Percentiles rank a stretch among this genome's conserved stretches.
Conservation (phyloP, 2,888 invertebrate species). For the Cheilosia grossa region DNA sequence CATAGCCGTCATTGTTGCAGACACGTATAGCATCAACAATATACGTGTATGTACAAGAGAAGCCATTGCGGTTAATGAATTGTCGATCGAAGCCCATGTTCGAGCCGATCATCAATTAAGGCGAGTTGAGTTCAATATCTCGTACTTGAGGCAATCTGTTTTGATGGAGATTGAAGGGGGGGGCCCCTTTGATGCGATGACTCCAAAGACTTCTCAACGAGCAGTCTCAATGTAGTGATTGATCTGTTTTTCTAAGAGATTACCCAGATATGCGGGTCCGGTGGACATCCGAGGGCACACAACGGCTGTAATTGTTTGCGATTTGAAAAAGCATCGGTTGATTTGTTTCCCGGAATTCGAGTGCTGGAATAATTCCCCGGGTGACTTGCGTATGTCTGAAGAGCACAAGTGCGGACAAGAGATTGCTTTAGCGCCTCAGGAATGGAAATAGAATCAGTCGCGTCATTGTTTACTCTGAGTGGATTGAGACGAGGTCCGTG, state of each 20-base stretch:
- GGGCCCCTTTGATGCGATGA: not conserved
- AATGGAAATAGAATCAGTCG: slow-evolving; percentile 2
- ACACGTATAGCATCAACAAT: not conserved
- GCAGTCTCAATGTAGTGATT: slow-evolving; percentile 50
- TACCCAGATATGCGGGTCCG: slow-evolving; percentile 49
- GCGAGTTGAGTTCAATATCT: slow-evolving; percentile 66
- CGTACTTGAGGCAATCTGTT: slow-evolving; percentile 40
- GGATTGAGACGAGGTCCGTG: slow-evolving; percentile 24
- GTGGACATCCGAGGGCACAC: slow-evolving; percentile 33
- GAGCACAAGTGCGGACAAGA: slow-evolving; percentile 6
- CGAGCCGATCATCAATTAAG: slow-evolving; percentile 63
- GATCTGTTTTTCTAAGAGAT: slow-evolving; percentile 66
- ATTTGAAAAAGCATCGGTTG: slow-evolving; percentile 57
- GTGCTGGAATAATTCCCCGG: slow-evolving; percentile 38
- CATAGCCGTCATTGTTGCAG: slow-evolving; percentile 27
- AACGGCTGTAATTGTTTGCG: slow-evolving; percentile 46
- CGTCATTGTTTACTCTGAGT: slow-evolving; percentile 53
- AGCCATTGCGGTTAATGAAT: slow-evolving; percentile 73
- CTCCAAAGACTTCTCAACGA: slow-evolving; percentile 23
- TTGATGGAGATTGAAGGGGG: slow-evolving; percentile 14
- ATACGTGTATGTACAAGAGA: slow-evolving; percentile 20
- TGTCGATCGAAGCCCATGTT: slow-evolving; percentile 57
- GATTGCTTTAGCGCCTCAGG: slow-evolving; percentile 53
- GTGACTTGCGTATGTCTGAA: slow-evolving; percentile 23
- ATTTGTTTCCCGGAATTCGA: slow-evolving; percentile 51